Base-by-base conservation (phyloP, 2,113 vertebrate genomes). In the Scophthalmus maximus region DNA sequence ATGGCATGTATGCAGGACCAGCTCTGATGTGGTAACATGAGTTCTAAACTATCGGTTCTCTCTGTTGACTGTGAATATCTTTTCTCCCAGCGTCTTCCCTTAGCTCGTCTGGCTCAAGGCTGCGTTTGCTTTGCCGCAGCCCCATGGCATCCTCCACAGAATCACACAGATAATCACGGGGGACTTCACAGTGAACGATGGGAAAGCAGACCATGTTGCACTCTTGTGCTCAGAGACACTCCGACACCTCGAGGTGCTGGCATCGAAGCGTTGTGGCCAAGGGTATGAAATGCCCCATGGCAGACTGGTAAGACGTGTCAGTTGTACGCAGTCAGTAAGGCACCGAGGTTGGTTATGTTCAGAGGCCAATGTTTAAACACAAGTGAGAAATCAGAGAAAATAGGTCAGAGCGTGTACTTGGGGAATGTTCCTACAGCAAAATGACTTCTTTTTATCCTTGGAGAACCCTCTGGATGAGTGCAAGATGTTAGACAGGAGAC, bases 231-330 rank as follows among this genome's bases (percentile, higher is more conserved):
- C 53, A 22, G 53, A 76, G 73, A 78, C 73, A 61, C 47, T 40
- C 52, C 69, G 70, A 68, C 77, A 79, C 82, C 68, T 55, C 27
- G 61, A 77, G 61, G 68, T 46, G n/a, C 74, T 85, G 84, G 82
- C 84, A 46, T 27, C 2, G 0, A 29, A 20, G 15, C 34, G 38
- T 6, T 51, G 82, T 77, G 84, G 79, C 62, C 22, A 49, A 72
- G 8, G 82, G 68, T 85, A 77, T 71, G 68, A 83, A 89, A 83
- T 79, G 66, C 36, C 78, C 55, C 72, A 79, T 69, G 69, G 62
- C 38, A 65, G 61, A 40, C 30, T 30, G 71, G 49, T 65, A 47
- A 74, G 67, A 73, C 5, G 1, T 23, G 67, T 5, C n/a, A 52
- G 40, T 30, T 60, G n/a, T 47, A 29, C 2, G 2, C 36, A 27